phyloP scores from a whole-genome alignment of 2,113 vertebrate genomes.

The Illadopsis cleaveri region DNA sequence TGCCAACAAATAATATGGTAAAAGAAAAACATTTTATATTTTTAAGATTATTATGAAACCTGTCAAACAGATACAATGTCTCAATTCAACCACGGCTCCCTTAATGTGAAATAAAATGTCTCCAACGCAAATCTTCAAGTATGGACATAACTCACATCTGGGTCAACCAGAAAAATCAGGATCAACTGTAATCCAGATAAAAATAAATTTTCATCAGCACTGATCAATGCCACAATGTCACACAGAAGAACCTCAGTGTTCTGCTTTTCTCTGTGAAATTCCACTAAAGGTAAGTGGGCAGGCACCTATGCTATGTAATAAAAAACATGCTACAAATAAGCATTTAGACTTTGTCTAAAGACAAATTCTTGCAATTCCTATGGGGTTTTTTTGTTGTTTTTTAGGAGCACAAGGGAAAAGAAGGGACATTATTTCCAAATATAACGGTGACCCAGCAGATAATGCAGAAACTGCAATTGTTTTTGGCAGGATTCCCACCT shows the following conservation, averaged over 20 bases:
- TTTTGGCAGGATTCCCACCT: conserved; percentile 17
- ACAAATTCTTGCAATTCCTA: background rate
- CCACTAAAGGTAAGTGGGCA: background rate
- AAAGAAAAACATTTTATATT: background rate
- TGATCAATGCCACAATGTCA: background rate
- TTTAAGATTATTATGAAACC: background rate
- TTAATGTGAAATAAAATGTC: background rate
- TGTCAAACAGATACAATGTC: background rate
- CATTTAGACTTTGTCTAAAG: background rate
- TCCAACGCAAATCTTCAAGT: background rate
- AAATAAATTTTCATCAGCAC: background rate
- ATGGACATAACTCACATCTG: background rate
- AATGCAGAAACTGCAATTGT: background rate
- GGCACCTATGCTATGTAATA: background rate
- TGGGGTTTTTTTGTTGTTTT: background rate
- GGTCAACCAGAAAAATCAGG: background rate
- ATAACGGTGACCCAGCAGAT: background rate
- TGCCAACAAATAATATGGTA: background rate
- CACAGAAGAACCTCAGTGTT: background rate
- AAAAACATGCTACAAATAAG: background rate
- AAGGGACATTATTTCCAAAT: background rate
- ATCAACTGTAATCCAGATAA: background rate
- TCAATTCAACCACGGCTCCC: background rate
- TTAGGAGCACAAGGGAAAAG: background rate
- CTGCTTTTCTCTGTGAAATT: background rate